Percentiles rank a stretch among this genome's conserved stretches.
Evolutionary conservation across 2,797 vertebrate genomes (phyloP).

Genomic region (Adrianichthys oophorus): DNA sequence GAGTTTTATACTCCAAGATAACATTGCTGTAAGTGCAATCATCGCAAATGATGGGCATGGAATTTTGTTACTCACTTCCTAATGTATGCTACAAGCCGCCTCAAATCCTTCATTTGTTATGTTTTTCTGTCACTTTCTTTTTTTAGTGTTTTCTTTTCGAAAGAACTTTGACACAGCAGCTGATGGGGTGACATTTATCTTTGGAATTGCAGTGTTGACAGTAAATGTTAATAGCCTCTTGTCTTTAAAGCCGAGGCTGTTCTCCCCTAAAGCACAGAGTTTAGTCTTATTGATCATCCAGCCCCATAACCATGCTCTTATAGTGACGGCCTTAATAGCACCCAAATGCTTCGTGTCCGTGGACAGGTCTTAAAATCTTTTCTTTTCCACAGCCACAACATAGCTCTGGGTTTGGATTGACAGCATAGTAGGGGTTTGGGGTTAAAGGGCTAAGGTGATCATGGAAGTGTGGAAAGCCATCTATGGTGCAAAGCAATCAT

Average conservation of each 20-base stretch:
- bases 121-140: conserved; percentile 31
- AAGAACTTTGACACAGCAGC: conserved; percentile 35
- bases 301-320: conserved; percentile 31
- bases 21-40: conserved; percentile 24
- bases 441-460: conserved; percentile 53
- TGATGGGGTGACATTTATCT: conserved; percentile 49
- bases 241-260: conserved; percentile 33
- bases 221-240: conserved; percentile 48
- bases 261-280: conserved; percentile 28
- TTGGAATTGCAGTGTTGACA: conserved; percentile 43
- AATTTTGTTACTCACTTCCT: conserved; percentile 19
- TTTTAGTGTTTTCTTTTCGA: conserved; percentile 15
- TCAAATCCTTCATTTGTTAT: conserved; percentile 16
- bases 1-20: conserved; percentile 40
- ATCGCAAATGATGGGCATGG: conserved; percentile 28
- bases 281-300: conserved; percentile 52
- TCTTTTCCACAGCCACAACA: conserved; percentile 17
- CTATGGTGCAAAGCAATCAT: conserved; percentile 67
- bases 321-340: conserved; percentile 31
- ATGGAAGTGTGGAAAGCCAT: conserved; percentile 61
- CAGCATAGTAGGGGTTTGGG: conserved; percentile 31
- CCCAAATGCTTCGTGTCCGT: conserved; percentile 23
- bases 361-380: conserved; percentile 27
- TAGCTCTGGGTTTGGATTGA: conserved; percentile 30
- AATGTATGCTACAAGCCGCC: conserved; percentile 12